A percentile compares a stretch with the other conserved stretches of the same genome.
Conservation (phyloP, 2,888 invertebrate genomes). For the Eumerus sabulonum region DNA sequence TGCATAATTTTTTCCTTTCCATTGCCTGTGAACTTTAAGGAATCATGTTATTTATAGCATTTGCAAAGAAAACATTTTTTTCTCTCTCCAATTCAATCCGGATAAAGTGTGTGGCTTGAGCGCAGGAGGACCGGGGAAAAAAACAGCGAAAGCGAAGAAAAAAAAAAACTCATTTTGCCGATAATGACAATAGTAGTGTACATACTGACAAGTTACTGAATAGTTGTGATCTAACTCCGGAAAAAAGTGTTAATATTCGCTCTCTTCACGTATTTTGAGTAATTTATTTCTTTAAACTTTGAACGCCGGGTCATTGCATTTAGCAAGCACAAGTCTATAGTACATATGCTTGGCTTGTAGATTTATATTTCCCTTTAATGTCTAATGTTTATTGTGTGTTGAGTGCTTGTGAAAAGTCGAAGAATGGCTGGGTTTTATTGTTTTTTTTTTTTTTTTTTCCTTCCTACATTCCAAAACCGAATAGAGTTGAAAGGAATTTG, state of each 20-base stretch:
- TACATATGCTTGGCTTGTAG: background rate
- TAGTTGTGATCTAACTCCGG: constrained; percentile 24
- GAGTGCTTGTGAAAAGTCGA: constrained; percentile 31
- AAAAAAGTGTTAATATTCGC: constrained; percentile 26
- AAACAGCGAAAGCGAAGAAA: background rate
- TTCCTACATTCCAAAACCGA: background rate
- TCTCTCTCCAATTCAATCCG: background rate
- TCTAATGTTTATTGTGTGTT: constrained; percentile 41
- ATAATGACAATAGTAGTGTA: constrained; percentile 57
- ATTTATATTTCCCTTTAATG: constrained; percentile 21
- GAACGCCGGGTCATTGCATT: no score
- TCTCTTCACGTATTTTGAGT: no score
- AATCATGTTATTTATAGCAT: constrained; percentile 36
- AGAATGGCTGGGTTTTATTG: background rate
- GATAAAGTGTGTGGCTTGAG: background rate
- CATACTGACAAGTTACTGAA: constrained; percentile 38
- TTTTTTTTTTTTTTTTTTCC: no score
- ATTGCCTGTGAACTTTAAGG: constrained; percentile 42
- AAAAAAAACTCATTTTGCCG: constrained; percentile 29
- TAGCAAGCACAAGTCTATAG: background rate
- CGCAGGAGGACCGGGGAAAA: background rate
- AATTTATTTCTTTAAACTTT: no score
- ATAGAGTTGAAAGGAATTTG: background rate
- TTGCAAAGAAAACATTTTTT: constrained; percentile 16
- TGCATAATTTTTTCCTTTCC: constrained; percentile 45